Conservation (phyloP, 2,888 invertebrate genomes). For the Drosophila falleni region DNA sequence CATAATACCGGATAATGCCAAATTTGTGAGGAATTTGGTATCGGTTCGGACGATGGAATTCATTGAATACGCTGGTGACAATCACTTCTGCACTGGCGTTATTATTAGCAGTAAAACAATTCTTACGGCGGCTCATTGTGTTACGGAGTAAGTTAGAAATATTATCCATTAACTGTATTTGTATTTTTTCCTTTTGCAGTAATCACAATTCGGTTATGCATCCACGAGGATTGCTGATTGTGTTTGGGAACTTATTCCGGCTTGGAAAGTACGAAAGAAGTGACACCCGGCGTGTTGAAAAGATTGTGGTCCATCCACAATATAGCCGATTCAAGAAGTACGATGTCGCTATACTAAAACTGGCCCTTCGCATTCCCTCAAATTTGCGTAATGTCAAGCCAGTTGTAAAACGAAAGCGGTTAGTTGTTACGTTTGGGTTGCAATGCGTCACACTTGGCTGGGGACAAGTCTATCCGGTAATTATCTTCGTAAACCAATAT, state of each 20-base stretch:
- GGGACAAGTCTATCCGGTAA: constrained; percentile 66
- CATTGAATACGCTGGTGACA: constrained; percentile 49
- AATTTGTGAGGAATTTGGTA: constrained; percentile 40
- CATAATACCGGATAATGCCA: constrained; percentile 14
- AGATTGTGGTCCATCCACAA: constrained; percentile 51
- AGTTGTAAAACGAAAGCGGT: background rate
- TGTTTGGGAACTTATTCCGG: constrained; percentile 37
- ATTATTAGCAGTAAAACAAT: constrained; percentile 54
- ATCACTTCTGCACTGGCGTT: constrained; percentile 65
- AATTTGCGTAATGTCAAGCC: constrained; percentile 38
- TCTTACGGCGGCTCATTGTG: constrained; percentile 66
- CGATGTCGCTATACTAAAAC: constrained; percentile 53
- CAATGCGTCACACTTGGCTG: constrained; percentile 59
- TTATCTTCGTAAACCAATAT: background rate
- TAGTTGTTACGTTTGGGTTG: background rate
- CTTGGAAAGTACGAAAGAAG: background rate
- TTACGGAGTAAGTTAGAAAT: constrained; percentile 56
- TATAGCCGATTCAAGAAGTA: constrained; percentile 47
- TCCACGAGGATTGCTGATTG: constrained; percentile 41
- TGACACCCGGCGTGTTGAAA: constrained; percentile 34
- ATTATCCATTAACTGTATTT: background rate
- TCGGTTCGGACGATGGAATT: constrained; percentile 55
- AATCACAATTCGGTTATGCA: constrained; percentile 52
- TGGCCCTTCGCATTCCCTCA: constrained; percentile 36
- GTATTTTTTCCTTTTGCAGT: constrained; percentile 16